Evolutionary conservation across 2,888 invertebrate genomes (phyloP).

Genomic region (Acanthococcus lagerstroemiae): DNA sequence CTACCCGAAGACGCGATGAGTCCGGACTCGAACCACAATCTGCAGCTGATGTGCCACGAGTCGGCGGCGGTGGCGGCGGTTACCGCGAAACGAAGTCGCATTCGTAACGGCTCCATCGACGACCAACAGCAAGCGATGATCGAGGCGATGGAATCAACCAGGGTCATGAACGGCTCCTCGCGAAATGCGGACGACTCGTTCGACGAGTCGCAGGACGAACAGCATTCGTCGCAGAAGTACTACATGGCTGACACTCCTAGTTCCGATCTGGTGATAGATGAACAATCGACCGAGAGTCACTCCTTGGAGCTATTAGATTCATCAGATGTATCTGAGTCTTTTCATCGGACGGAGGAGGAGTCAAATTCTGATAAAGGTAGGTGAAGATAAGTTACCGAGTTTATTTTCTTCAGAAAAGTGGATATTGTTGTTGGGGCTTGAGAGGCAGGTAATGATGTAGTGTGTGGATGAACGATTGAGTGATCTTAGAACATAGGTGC

Average conservation of each 20-base stretch:
- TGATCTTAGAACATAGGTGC: too few species aligned
- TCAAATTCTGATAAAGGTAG: constrained; percentile 17
- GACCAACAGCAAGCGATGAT: constrained; percentile 28
- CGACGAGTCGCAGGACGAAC: constrained; percentile 15
- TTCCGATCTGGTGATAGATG: constrained; percentile 22
- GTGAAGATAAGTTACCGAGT: too few species aligned
- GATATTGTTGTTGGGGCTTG: too few species aligned
- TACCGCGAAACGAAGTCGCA: background rate
- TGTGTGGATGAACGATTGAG: too few species aligned
- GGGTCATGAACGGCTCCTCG: constrained; percentile 21
- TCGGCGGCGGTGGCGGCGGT: background rate
- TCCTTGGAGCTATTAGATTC: constrained; percentile 7
- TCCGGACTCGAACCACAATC: constrained; percentile 31
- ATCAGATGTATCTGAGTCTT: constrained; percentile 3
- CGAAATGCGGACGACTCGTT: background rate
- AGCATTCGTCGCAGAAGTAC: constrained; percentile 5
- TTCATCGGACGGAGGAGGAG: background rate
- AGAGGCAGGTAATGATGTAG: too few species aligned
- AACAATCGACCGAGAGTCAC: constrained; percentile 9
- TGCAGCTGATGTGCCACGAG: constrained; percentile 5
- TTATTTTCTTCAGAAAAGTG: background rate
- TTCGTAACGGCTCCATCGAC: constrained; percentile 17
- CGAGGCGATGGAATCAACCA: constrained; percentile 29
- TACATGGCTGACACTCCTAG: constrained; percentile 15
- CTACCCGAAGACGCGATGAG: constrained; percentile 27